Conservation (phyloP, 2,888 invertebrate species). For the Synanthedon andrenaeformis region DNA sequence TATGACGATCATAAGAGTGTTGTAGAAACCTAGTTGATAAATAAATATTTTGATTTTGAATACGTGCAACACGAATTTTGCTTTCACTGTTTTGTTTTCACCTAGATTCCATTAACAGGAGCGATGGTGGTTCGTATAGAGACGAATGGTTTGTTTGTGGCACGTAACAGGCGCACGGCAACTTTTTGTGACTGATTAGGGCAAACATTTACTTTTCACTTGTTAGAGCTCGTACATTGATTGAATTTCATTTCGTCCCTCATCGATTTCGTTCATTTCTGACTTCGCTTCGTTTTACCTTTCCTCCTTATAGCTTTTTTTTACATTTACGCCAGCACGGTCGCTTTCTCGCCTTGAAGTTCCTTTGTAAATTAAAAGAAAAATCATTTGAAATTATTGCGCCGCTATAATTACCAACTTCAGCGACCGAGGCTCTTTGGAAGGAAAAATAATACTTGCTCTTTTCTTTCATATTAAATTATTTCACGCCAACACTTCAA, state of each 20-base stretch:
- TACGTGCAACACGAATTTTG: no score
- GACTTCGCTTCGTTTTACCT: neutral
- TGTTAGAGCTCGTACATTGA: conserved; percentile 21
- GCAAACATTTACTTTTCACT: conserved; percentile 34
- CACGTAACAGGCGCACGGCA: conserved; percentile 11
- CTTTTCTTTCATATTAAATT: no score
- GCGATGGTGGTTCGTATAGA: neutral
- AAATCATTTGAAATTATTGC: neutral
- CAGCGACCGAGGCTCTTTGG: no score
- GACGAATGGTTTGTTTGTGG: conserved; percentile 11
- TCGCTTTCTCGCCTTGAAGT: neutral
- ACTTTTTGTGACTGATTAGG: conserved; percentile 33
- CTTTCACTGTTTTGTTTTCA: neutral
- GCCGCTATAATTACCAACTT: neutral
- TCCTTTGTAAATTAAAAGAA: neutral
- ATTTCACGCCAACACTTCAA: no score
- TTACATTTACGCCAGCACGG: neutral
- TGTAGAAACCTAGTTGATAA: no score
- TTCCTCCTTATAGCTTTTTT: neutral
- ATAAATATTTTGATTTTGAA: no score
- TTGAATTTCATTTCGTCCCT: conserved; percentile 12
- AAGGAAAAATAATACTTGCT: no score
- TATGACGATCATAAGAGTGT: no score
- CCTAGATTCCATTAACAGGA: neutral
- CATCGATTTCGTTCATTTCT: neutral